These are phyloP conservation scores for Bellardia bayeri DNA, from an alignment of 2,888 invertebrate genomes.

Conservation along the genomic window DNA sequence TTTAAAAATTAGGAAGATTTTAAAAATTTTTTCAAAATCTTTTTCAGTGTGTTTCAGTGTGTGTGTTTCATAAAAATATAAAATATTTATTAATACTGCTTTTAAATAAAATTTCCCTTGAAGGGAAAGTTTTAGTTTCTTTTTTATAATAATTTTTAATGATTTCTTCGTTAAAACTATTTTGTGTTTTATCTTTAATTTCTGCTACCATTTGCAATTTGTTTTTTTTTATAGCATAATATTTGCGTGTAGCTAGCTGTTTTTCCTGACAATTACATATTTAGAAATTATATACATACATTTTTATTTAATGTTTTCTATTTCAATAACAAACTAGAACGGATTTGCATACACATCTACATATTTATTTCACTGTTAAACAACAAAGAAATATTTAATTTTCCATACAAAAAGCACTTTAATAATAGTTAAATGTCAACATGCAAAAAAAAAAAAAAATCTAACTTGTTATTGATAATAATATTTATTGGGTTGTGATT, in stretches of 20 bases:
- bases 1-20: too few species aligned
- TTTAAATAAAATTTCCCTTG: too few species aligned
- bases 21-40: too few species aligned
- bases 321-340: constrained; percentile 60
- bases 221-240: constrained; percentile 25
- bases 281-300: constrained; percentile 19
- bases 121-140: too few species aligned
- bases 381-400: constrained; percentile 19
- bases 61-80: too few species aligned
- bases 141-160: too few species aligned
- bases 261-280: constrained; percentile 51
- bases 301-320: constrained; percentile 32
- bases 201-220: constrained; percentile 1
- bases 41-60: too few species aligned
- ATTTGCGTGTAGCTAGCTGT: not conserved
- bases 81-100: too few species aligned
- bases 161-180: constrained; percentile 1
- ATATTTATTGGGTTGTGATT: constrained; percentile 26
- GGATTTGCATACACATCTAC: constrained; percentile 50
- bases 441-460: not conserved
- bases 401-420: not conserved
- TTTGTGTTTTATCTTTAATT: constrained; percentile 28
- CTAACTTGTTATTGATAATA: not conserved
- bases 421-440: not conserved
- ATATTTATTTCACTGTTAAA: constrained; percentile 31